Evolutionary conservation across 2,888 invertebrate species (phyloP), one percentile per base, ranked within the genome.

Genomic region (Creontiades dilutus): DNA sequence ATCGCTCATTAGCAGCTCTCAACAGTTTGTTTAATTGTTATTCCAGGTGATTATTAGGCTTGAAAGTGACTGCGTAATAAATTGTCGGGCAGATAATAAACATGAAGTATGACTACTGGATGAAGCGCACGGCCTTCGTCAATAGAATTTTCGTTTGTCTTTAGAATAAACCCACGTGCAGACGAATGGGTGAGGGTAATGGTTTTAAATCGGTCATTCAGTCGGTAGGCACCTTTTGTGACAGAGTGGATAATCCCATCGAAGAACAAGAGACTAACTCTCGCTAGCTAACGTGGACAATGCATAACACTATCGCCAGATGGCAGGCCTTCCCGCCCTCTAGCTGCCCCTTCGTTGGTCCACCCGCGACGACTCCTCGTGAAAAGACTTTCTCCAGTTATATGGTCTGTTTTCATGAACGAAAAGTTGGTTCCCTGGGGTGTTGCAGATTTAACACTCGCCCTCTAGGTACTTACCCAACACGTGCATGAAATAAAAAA

Each of bases 191-290:
- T n/a, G 57, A 7, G 57, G 57, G 57, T n/a, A 57, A 57, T n/a
- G 16, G 68, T 68, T 68, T 68, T 68, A 68, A 68, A 68, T 68
- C 68, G 2, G n/a, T 68, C 68, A 68, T 68, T 68, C 68, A 68
- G 68, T 68, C 16, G 0, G 23, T 68, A 68, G 19, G 68, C 23
- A 68, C 68, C 68, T 68, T 61, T 68, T 23, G 19, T 68, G 23
- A 19, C 68, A 19, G 19, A 9, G 9, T 12, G 23, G 23, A 23
- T 23, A 68, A 68, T 23, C 68, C 68, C 11, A 7, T 23, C 12
- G 68, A 16, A 27, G 23, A n/a, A 68, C n/a, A 19, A 23, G 61
- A 11, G 68, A 12, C 23, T 23, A 19, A 68, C 68, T 23, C 68
- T 27, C 23, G 68, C 13, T 23, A 68, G 68, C 68, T 23, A 23